Evolutionary conservation across 2,113 vertebrate genomes (phyloP).

Genomic region (Coracopsis vasa): DNA sequence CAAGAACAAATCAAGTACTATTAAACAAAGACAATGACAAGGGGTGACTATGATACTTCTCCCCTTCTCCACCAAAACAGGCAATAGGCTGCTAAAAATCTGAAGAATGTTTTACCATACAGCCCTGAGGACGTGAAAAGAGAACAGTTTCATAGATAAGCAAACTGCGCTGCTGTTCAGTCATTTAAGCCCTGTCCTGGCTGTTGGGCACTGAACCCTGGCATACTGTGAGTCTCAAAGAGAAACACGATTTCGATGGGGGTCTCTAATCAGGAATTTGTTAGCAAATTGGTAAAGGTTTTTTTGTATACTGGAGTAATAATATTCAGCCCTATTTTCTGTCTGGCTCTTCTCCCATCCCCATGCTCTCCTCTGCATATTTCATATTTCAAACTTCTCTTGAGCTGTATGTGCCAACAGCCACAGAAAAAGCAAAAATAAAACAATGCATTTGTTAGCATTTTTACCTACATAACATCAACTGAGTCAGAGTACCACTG

Average conservation of each 20-base stretch:
- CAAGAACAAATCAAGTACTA: background rate
- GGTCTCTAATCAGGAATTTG: background rate
- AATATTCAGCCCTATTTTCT: background rate
- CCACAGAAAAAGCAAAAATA: background rate
- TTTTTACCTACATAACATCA: background rate
- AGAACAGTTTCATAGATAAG: background rate
- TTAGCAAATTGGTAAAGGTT: background rate
- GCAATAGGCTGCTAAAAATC: background rate
- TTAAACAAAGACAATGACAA: background rate
- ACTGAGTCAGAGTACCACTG: background rate
- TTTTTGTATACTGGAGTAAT: background rate
- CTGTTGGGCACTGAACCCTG: background rate
- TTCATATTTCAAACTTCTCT: background rate
- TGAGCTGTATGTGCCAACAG: background rate
- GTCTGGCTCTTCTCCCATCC: background rate
- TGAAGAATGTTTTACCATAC: background rate
- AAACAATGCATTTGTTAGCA: background rate
- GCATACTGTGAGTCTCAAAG: background rate
- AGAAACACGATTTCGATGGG: background rate
- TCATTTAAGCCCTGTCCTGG: background rate
- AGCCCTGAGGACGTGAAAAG: background rate
- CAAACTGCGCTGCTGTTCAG: background rate
- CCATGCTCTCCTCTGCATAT: background rate
- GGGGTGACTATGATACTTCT: background rate
- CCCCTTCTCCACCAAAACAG: accelerated